Evolutionary conservation across 2,888 invertebrate species (phyloP).

Genomic region (Pseudococcus viburni): DNA sequence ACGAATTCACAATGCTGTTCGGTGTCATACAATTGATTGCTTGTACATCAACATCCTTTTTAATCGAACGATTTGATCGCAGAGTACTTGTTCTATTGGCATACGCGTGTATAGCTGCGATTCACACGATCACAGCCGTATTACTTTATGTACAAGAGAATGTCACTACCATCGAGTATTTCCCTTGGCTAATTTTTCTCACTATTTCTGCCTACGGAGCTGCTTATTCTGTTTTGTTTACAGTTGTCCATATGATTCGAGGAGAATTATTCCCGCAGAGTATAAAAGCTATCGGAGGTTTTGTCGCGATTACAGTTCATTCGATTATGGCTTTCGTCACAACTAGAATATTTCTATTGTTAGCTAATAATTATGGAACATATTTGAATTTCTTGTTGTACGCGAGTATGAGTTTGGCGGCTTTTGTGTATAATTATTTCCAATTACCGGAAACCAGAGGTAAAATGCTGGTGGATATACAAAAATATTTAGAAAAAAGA

Average conservation of each 20-base stretch:
- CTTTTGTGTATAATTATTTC: constrained; percentile 25
- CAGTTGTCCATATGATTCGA: constrained; percentile 25
- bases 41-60: background rate
- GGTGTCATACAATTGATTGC: constrained; percentile 25
- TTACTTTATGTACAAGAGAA: background rate
- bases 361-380: constrained; percentile 35
- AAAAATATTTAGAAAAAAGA: background rate
- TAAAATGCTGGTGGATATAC: constrained; percentile 58
- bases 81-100: background rate
- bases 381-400: constrained; percentile 50
- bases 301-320: background rate
- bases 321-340: constrained; percentile 5
- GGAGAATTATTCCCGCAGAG: constrained; percentile 44
- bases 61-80: constrained; percentile 26
- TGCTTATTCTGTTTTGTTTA: background rate
- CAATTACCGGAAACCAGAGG: constrained; percentile 53
- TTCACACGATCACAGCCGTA: constrained; percentile 67
- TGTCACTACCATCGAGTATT: background rate
- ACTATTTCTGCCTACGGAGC: constrained; percentile 1
- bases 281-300: constrained; percentile 42
- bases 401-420: background rate
- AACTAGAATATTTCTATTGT: constrained; percentile 32
- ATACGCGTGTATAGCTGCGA: constrained; percentile 57
- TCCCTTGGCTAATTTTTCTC: constrained; percentile 28
- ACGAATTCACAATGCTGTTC: constrained; percentile 12